phyloP scores from a whole-genome alignment of 2,113 vertebrate species.

The Daubentonia madagascariensis region DNA sequence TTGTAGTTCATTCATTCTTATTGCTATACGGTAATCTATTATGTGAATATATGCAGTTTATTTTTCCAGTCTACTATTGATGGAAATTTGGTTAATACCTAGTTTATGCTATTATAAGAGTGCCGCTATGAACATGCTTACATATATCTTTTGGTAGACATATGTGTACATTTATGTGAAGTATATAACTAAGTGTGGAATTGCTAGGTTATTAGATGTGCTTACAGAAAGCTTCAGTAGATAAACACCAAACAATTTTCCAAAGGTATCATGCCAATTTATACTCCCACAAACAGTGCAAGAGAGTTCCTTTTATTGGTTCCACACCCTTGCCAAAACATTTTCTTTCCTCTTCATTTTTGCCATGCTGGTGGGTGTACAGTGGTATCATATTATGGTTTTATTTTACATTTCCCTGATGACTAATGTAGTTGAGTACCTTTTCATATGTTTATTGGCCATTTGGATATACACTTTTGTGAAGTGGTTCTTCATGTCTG shows the following conservation, averaged over 20 bases:
- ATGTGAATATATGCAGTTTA: background rate
- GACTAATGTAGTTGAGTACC: background rate
- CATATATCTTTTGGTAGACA: too few relatives aligned
- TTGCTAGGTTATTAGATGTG: background rate
- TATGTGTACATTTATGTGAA: accelerated
- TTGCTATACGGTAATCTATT: background rate
- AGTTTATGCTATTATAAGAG: background rate
- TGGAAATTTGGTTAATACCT: background rate
- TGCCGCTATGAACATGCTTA: too few relatives aligned
- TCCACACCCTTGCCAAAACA: background rate
- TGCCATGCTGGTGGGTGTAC: background rate
- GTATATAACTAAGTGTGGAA: background rate
- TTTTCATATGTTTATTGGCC: background rate
- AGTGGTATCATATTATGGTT: background rate
- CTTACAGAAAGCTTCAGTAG: background rate
- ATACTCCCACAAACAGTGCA: background rate
- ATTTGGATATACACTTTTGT: background rate
- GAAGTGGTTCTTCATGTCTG: background rate
- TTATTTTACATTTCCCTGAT: background rate
- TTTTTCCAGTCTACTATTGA: background rate
- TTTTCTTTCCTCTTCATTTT: background rate
- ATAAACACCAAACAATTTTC: background rate
- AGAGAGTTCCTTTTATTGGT: background rate
- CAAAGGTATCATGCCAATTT: background rate
- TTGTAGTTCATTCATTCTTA: background rate